A percentile compares a stretch with the other conserved stretches of the same genome.
Conservation (phyloP, 1,140 invertebrate species). For the Zaprionus tsacasi region DNA sequence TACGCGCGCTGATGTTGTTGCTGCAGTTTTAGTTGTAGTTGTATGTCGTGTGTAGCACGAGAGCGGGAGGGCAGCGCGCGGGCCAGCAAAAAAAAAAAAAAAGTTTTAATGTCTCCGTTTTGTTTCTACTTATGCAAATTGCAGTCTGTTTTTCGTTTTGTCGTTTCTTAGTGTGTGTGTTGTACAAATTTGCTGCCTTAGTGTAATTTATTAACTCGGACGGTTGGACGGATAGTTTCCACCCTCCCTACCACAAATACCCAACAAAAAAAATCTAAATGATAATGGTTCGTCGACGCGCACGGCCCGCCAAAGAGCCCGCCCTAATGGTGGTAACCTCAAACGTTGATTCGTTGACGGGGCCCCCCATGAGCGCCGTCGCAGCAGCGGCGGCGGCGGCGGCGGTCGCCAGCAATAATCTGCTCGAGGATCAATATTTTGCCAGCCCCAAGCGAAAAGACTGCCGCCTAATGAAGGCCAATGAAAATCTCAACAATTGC, state of each 20-base stretch:
- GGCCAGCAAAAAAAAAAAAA: slow-evolving; percentile 28
- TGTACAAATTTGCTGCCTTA: slow-evolving; percentile 44
- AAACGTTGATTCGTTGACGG: slow-evolving; percentile 33
- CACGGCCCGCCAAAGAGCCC: slow-evolving; percentile 64
- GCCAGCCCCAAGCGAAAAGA: slow-evolving; percentile 84
- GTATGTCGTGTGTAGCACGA: slow-evolving; percentile 22
- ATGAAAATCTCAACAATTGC: slow-evolving; percentile 59
- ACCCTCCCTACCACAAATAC: slow-evolving; percentile 1
- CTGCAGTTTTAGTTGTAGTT: slow-evolving; percentile 5
- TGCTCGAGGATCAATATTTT: slow-evolving; percentile 82
- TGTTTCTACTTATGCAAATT: slow-evolving; percentile 64
- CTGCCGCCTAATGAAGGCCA: slow-evolving; percentile 74
- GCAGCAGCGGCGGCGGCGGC: slow-evolving; percentile 35
- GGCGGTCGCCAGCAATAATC: slow-evolving; percentile 36
- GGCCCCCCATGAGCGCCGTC: slow-evolving; percentile 29
- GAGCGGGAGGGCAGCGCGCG: slow-evolving; percentile 23
- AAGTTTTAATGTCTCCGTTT: slow-evolving; percentile 57
- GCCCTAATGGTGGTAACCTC: slow-evolving; percentile 41
- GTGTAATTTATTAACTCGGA: slow-evolving; percentile 43
- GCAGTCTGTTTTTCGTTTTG: slow-evolving; percentile 53
- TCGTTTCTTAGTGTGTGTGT: slow-evolving; percentile 39
- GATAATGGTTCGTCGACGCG: slow-evolving; percentile 75
- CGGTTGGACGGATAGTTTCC: slow-evolving; percentile 20
- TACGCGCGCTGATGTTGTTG: slow-evolving; percentile 49
- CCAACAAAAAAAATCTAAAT: slow-evolving; percentile 33